phyloP scores from a whole-genome alignment of 2,888 invertebrate genomes.

The Prostheceraeus crozeri region DNA sequence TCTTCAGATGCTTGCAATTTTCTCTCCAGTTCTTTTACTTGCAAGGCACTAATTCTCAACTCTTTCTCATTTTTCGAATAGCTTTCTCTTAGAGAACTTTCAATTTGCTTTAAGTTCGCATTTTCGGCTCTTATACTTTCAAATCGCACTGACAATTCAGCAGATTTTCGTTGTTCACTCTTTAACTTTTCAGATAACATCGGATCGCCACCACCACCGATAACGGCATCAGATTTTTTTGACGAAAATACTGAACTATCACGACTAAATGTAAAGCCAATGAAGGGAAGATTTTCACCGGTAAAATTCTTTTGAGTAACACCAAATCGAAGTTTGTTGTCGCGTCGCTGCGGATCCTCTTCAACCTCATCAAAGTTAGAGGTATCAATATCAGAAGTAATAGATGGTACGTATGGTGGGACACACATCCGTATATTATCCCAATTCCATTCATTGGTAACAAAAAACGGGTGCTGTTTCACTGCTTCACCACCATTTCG shows the following conservation, averaged over 20 bases:
- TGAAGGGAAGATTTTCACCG: slow-evolving; percentile 94
- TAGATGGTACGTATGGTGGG: slow-evolving; percentile 91
- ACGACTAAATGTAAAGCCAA: slow-evolving; percentile 79
- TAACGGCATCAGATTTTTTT: background rate
- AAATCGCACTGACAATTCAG: too few relatives aligned
- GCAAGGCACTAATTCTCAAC: background rate
- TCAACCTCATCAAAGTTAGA: slow-evolving; percentile 54
- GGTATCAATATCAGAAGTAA: slow-evolving; percentile 91
- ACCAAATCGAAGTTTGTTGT: background rate
- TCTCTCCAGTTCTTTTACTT: slow-evolving; percentile 5
- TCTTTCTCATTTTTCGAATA: too few relatives aligned
- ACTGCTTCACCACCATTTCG: slow-evolving; percentile 87
- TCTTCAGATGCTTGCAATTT: background rate
- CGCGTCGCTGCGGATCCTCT: slow-evolving; percentile 62
- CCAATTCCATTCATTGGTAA: slow-evolving; percentile 94
- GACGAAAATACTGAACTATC: background rate
- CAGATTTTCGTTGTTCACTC: background rate
- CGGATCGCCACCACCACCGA: background rate
- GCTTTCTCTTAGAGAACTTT: too few relatives aligned
- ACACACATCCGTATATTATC: slow-evolving; percentile 80
- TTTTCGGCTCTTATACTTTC: slow-evolving; percentile 1
- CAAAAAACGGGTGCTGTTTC: slow-evolving; percentile 84
- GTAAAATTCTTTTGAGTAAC: slow-evolving; percentile 82
- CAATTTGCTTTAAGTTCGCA: background rate
- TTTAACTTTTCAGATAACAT: slow-evolving; percentile 14